Base-by-base conservation (phyloP, 2,113 vertebrate genomes). In the Apus apus region DNA sequence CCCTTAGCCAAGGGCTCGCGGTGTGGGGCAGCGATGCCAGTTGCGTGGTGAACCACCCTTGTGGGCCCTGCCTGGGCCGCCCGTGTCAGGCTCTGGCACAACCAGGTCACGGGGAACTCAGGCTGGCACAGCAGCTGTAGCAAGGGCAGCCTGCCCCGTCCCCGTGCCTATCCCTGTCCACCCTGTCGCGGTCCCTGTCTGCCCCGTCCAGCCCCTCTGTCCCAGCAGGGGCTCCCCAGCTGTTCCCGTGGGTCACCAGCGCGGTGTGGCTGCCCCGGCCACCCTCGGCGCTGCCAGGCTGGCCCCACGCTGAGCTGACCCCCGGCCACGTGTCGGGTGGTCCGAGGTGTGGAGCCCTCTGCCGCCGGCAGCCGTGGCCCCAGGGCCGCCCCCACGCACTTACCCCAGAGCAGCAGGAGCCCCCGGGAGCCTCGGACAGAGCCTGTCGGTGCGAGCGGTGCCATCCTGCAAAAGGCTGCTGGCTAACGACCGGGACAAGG, bases 391-490 rank as follows among this genome's bases (percentile, higher is more conserved):
- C 94, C 75, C 15, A 1, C 7, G 3, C 74, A 97, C 96, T 96
- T 95, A 97, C 97, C 97, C 26, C 90, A 89, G 66, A 96, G 79
- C 93, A 97, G 86, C 58, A 97, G 84, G 29, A 96, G 90, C 90
- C 89, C 74, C 21, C 12, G 82, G 93, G 78, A 94, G 73, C 94
- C 66, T 5, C 29, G 19, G 46, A 58, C 8, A 20, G 84, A 88
- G 86, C 88, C 90, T 40, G 1, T 90, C 81, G 48, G 86, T 16
- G 50, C 1, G 38, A 34, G 34, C 32, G 17, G 96, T 92, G 96
- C 96, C 96, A 95, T 97, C 96, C 96, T 88, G 96, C 67, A 32
- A 58, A 75, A 94, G 94, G 84, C 87, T 92, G 96, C 85, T 87
- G 83, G 96, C 95, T 93, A 84, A 85, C 65, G 72, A 87, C 36